Evolutionary conservation across 2,888 invertebrate genomes (phyloP), one percentile per base, ranked within the genome.

Genomic region (Polymixis flavicincta): DNA sequence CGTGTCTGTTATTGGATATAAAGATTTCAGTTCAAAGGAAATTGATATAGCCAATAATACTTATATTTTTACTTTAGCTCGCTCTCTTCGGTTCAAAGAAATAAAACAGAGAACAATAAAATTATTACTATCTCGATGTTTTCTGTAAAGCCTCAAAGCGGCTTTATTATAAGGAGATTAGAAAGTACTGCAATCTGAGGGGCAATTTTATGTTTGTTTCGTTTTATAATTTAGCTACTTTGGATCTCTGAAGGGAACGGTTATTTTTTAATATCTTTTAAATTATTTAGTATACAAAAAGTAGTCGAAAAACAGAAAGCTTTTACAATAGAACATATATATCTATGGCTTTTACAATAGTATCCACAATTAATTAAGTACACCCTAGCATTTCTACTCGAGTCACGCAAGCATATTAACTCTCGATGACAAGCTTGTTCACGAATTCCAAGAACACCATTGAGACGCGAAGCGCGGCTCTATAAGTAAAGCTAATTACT

Each of bases 91-190:
- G 14, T 54, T 8, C 28, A 80, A 85, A 14, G 32, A 78, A 76
- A 73, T 65, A 76, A 54, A 71, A 79, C 50, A 68, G 60, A 76
- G 68, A 59, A 80, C 75, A 83, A 74, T 77, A 77, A 78, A 77
- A 80, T 74, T 76, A 79, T 74, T 60, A 60, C 59, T 78, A 81
- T 79, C 48, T 28, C 50, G 63, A 76, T 80, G 63, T 74, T 83
- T 37, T 78, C 78, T 66, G 73, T 69, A 48, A 65, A 77, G 71
- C 73, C 71, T 78, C 50, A 64, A 71, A 78, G 72, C 65, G 22
- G 80, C 72, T 85, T 81, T 87, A 81, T 83, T 81, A 55, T 81
- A 83, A 84, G 86, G 28, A 82, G 80, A 88, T 88, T 82, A 85
- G 54, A 76, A 83, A 77, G 67, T 65, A 77, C 42, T 71, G 59